Evolutionary conservation across 2,797 vertebrate genomes (phyloP).

Genomic region (Caiman crocodilus): DNA sequence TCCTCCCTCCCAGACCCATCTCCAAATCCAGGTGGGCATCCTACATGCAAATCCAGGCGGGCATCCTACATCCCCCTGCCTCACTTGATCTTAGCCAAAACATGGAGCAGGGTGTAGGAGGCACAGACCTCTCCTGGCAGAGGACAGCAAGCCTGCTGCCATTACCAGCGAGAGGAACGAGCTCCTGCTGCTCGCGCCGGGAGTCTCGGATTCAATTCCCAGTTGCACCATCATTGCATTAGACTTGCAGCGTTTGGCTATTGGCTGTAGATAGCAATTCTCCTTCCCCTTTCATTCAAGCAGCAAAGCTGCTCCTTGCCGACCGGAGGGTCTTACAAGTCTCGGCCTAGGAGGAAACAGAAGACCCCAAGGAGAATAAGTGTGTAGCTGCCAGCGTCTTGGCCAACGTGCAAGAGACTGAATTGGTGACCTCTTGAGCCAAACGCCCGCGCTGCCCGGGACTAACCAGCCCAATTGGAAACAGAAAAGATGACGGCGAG

Average conservation of each 20-base stretch:
- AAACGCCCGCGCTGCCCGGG: no score
- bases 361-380: neutral
- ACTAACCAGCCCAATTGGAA: no score
- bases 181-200: neutral
- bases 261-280: neutral
- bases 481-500: no score
- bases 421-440: neutral
- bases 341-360: neutral
- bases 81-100: no score
- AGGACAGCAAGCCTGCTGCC: neutral
- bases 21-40: no score
- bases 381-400: neutral
- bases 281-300: neutral
- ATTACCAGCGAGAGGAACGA: neutral
- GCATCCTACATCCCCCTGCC: no score
- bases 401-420: rapidly evolving
- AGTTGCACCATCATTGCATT: neutral
- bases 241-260: neutral
- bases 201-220: rapidly evolving
- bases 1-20: no score
- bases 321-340: neutral
- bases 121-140: neutral
- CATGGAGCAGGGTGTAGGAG: conserved; percentile 7
- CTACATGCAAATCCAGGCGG: no score
- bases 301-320: neutral